Evolutionary conservation across 2,113 vertebrate genomes (phyloP).

Genomic region (Uria lomvia): DNA sequence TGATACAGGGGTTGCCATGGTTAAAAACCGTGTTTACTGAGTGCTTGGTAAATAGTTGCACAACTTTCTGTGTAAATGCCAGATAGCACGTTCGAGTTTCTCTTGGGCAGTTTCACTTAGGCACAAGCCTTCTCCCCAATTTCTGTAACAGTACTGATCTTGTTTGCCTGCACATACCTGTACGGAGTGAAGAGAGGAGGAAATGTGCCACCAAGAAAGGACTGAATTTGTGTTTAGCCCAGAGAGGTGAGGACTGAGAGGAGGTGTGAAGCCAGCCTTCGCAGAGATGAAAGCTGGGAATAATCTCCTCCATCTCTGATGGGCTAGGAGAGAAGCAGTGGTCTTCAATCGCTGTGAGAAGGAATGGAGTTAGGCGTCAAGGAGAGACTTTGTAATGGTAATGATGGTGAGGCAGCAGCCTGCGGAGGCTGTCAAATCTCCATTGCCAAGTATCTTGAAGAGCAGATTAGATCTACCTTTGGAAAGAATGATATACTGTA

Average conservation of each 20-base stretch:
- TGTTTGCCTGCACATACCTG: neutral
- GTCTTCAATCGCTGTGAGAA: neutral
- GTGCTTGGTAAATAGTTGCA: neutral
- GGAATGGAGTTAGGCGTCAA: neutral
- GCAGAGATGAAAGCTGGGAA: slow-evolving; percentile 29
- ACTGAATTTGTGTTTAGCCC: neutral
- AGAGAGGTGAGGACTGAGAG: neutral
- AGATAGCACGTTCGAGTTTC: neutral
- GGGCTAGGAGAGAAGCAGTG: neutral
- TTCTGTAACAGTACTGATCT: neutral
- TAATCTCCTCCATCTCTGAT: slow-evolving; percentile 1
- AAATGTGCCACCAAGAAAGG: neutral
- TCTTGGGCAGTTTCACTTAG: neutral
- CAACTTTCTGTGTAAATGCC: slow-evolving; percentile 21
- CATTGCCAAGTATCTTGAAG: neutral
- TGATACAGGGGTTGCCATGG: neutral
- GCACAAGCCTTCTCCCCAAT: neutral
- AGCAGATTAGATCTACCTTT: slow-evolving; percentile 52
- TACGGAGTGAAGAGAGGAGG: neutral
- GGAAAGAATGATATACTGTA: slow-evolving; percentile 18
- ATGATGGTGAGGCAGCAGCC: slow-evolving; percentile 6
- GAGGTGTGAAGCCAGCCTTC: neutral
- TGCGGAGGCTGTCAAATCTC: neutral
- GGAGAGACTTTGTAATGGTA: slow-evolving; percentile 45
- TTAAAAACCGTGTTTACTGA: neutral